Conservation (phyloP, 2,113 vertebrate species). For the Sphyrna mokarran region DNA sequence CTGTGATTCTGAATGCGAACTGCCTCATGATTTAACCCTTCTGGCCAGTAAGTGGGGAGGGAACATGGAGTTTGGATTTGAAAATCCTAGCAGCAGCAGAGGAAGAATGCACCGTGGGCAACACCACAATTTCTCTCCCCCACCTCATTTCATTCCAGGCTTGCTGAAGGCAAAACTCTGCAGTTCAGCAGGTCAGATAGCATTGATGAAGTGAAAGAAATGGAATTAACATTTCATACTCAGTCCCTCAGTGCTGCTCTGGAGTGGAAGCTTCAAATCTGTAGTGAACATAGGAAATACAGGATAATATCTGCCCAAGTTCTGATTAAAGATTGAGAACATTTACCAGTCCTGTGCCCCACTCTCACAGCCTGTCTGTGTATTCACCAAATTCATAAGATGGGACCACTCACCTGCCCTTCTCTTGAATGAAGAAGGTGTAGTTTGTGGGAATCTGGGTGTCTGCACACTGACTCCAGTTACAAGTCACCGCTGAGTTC, state of each 20-base stretch:
- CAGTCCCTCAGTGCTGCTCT: not conserved
- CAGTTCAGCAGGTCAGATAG: not conserved
- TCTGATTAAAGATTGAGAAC: not conserved
- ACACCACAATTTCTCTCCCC: not conserved
- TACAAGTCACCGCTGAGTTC: not conserved
- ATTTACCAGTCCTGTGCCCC: not conserved
- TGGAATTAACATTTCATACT: not conserved
- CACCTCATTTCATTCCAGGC: not conserved
- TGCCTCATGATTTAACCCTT: not conserved
- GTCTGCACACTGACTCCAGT: not conserved
- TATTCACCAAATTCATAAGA: not conserved
- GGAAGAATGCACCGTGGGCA: not conserved
- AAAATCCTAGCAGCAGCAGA: not conserved
- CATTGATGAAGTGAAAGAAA: not conserved
- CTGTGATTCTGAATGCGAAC: not conserved
- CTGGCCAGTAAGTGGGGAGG: not conserved
- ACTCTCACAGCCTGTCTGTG: not conserved
- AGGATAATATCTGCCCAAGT: not conserved
- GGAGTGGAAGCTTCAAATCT: not conserved
- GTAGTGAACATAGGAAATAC: not conserved
- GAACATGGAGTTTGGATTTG: not conserved
- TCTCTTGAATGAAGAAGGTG: not conserved
- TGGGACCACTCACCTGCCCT: not conserved
- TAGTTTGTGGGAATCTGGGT: not conserved
- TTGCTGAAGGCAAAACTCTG: not conserved